These are phyloP conservation scores for Zelostemma sp. DNA, from an alignment of 1,140 invertebrate genomes.

Conservation along the genomic window DNA sequence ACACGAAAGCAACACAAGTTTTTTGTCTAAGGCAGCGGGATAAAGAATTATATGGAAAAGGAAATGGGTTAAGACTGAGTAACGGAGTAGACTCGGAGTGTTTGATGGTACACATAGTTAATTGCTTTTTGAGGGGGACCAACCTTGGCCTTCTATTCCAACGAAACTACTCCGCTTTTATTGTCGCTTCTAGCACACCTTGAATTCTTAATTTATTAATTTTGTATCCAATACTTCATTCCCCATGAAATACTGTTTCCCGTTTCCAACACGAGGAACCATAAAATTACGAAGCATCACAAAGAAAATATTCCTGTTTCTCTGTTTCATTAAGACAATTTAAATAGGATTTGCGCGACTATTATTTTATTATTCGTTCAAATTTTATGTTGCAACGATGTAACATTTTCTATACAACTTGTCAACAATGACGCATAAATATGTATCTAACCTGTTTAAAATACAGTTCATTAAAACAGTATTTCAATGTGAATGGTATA, in stretches of 20 bases:
- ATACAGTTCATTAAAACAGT: slow-evolving; percentile 11
- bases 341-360: too few relatives aligned
- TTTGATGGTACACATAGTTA: slow-evolving; percentile 44
- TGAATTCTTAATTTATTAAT: too few relatives aligned
- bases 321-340: too few relatives aligned
- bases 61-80: slow-evolving; percentile 35
- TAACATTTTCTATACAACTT: too few relatives aligned
- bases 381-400: too few relatives aligned
- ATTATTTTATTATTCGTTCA: too few relatives aligned
- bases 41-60: slow-evolving; percentile 50
- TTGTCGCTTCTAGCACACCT: slow-evolving; percentile 12
- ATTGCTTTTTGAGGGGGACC: slow-evolving; percentile 17
- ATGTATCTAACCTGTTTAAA: slow-evolving; percentile 13
- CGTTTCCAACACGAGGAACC: too few relatives aligned
- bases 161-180: slow-evolving; percentile 33
- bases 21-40: slow-evolving; percentile 41
- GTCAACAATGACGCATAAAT: too few relatives aligned
- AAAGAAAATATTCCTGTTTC: too few relatives aligned
- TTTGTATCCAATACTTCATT: too few relatives aligned
- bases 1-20: slow-evolving; percentile 50
- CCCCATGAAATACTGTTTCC: too few relatives aligned
- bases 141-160: slow-evolving; percentile 50
- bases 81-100: slow-evolving; percentile 24
- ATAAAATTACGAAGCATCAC: too few relatives aligned
- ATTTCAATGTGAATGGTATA: slow-evolving; percentile 32